A percentile compares a stretch with the other conserved stretches of the same genome.
Evolutionary conservation across 2,888 invertebrate genomes (phyloP).

Genomic region (Orchesellides sinensis): DNA sequence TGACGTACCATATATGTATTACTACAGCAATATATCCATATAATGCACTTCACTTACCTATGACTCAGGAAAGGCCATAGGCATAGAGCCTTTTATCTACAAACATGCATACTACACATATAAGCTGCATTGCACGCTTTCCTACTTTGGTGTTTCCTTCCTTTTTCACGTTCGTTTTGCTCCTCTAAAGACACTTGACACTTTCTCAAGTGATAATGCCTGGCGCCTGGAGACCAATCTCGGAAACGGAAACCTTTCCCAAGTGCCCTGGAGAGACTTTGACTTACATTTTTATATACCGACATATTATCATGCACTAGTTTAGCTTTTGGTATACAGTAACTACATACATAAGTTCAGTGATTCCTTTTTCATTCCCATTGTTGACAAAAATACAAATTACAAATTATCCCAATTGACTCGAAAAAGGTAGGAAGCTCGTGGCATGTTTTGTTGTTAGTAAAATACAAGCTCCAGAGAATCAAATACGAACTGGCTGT

Average conservation of each 20-base stretch:
- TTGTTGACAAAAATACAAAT: constrained; percentile 55
- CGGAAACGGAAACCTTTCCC: constrained; percentile 62
- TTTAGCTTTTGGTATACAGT: too few relatives aligned
- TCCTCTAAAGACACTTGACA: constrained; percentile 59
- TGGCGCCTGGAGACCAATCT: constrained; percentile 66
- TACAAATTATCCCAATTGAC: constrained; percentile 32
- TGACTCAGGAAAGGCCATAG: background rate
- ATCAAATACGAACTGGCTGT: background rate
- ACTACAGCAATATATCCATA: background rate
- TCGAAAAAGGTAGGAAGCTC: background rate
- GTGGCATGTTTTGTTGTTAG: background rate
- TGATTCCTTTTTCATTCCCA: background rate
- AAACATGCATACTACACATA: background rate
- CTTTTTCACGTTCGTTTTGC: background rate
- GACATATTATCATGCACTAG: constrained; percentile 3
- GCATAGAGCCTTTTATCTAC: background rate
- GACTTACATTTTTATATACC: constrained; percentile 53
- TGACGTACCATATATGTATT: constrained; percentile 34
- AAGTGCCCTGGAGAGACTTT: constrained; percentile 62
- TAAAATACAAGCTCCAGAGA: constrained; percentile 23
- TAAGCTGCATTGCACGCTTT: background rate
- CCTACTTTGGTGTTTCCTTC: background rate
- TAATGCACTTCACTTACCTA: background rate
- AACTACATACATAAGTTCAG: too few relatives aligned
- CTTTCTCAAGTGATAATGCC: constrained; percentile 67